phyloP scores from a whole-genome alignment of 2,797 vertebrate genomes.

The Anolis apletophallus region DNA sequence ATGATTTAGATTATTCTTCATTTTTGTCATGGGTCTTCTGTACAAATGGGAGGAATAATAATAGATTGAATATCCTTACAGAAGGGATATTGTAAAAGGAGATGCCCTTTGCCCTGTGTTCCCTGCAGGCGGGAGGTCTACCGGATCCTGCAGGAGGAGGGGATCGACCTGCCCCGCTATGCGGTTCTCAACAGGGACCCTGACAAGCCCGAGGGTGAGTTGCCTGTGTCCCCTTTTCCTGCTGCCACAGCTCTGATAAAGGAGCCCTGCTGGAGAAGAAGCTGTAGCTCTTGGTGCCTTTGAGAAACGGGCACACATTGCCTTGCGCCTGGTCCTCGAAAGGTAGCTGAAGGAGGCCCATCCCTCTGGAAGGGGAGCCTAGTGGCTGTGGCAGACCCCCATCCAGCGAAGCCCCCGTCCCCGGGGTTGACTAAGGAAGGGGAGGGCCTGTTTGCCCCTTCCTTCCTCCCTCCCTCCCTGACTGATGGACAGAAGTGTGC shows the following conservation, averaged over 20 bases:
- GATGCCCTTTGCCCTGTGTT: background rate
- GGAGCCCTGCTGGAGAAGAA: background rate
- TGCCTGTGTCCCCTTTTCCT: background rate
- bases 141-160: constrained; percentile 96
- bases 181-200: constrained; percentile 97
- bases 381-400: background rate
- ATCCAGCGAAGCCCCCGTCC: background rate
- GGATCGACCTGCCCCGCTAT: constrained; percentile 96
- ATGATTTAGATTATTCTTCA: too few relatives aligned
- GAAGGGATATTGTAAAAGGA: too few relatives aligned
- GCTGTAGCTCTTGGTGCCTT: background rate
- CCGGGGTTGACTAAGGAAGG: background rate
- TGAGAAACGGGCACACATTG: too few relatives aligned
- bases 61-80: too few relatives aligned
- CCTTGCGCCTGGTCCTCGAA: too few relatives aligned
- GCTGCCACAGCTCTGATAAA: background rate
- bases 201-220: constrained; percentile 91
- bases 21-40: too few relatives aligned
- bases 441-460: background rate
- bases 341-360: background rate
- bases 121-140: constrained; percentile 93
- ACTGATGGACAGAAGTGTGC: constrained; percentile 5
- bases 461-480: constrained; percentile 28
- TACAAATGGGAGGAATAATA: too few relatives aligned
- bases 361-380: too few relatives aligned